Conservation (phyloP, 2,113 vertebrate genomes). For the Echinops telfairi region DNA sequence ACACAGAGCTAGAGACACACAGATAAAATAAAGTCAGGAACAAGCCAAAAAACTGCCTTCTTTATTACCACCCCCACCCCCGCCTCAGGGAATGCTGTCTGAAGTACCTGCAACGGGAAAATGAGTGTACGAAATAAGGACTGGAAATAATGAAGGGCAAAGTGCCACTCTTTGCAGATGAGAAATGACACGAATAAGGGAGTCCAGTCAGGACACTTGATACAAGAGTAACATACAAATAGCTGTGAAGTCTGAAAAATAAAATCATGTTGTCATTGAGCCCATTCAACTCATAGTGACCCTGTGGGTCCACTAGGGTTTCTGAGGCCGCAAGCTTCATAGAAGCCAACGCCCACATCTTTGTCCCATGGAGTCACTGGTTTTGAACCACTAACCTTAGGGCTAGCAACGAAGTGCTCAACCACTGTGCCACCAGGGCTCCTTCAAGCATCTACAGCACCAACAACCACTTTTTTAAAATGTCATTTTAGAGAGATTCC, state of each 20-base stretch:
- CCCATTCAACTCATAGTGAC: neutral
- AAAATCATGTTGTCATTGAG: neutral
- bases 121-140: neutral
- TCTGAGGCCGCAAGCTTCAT: neutral
- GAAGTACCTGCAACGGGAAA: neutral
- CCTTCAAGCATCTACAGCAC: neutral
- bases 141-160: neutral
- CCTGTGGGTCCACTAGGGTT: neutral
- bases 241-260: neutral
- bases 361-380: neutral
- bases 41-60: neutral
- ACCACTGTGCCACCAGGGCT: neutral
- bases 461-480: neutral
- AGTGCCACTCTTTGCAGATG: neutral
- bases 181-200: neutral
- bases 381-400: neutral
- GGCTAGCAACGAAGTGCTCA: neutral
- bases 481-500: neutral
- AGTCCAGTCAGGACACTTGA: neutral
- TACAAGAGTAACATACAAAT: constrained; percentile 6
- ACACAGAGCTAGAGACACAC: no score
- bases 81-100: neutral
- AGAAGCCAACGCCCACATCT: neutral
- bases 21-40: neutral
- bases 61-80: neutral